Evolutionary conservation across 2,113 vertebrate species (phyloP).

Genomic region (Nestor notabilis): DNA sequence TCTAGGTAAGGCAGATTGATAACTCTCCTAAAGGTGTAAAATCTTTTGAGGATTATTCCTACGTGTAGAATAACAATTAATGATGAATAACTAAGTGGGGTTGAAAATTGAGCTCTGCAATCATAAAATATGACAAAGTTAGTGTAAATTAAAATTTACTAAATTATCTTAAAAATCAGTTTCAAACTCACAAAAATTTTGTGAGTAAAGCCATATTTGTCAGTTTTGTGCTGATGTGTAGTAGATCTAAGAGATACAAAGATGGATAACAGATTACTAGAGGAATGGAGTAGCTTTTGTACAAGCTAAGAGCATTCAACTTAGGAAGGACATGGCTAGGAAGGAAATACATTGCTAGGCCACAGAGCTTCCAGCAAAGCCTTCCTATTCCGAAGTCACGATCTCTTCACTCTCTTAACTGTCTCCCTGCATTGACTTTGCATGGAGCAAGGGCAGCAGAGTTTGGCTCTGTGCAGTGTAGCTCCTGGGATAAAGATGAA

Average conservation of each 20-base stretch:
- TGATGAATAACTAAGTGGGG: background rate
- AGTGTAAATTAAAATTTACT: background rate
- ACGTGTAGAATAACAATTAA: background rate
- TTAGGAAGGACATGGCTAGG: background rate
- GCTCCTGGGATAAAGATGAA: background rate
- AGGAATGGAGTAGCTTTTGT: background rate
- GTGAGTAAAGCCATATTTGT: background rate
- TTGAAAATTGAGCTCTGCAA: background rate
- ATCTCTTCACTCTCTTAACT: fast-evolving
- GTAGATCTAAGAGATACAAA: background rate
- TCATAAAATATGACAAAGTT: background rate
- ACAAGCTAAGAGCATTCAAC: background rate
- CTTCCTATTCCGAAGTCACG: background rate
- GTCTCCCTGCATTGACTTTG: background rate
- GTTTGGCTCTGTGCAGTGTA: background rate
- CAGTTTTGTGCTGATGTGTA: background rate
- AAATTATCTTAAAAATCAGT: background rate
- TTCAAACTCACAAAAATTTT: background rate
- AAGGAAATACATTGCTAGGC: background rate
- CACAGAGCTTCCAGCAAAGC: background rate
- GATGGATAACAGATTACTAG: background rate
- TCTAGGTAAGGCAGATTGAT: background rate
- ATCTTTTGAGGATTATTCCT: background rate
- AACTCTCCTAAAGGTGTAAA: background rate
- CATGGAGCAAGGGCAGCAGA: background rate